Percentiles rank a stretch among this genome's conserved stretches.
Evolutionary conservation across 2,797 vertebrate genomes (phyloP).

Genomic region (Myioborus miniatus): DNA sequence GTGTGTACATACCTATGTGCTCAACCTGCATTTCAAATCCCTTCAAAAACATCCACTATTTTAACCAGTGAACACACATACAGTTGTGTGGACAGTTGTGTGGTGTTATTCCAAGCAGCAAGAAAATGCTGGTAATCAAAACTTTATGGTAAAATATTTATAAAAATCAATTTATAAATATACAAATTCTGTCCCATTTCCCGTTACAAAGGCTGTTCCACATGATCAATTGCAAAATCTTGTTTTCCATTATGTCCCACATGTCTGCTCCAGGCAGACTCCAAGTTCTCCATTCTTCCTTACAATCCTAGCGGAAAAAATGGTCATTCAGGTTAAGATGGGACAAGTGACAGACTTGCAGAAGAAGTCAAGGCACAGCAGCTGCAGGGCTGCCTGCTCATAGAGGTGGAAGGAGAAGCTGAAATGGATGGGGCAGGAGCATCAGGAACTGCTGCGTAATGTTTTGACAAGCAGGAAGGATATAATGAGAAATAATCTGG

Average conservation of each 20-base stretch:
- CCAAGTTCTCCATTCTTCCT: neutral
- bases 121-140: neutral
- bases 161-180: neutral
- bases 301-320: neutral
- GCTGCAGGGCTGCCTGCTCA: rapidly evolving
- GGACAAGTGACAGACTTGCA: neutral
- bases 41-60: neutral
- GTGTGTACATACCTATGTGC: neutral
- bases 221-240: neutral
- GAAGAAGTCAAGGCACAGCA: neutral
- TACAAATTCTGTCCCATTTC: neutral
- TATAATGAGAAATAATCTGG: neutral
- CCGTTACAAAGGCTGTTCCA: neutral
- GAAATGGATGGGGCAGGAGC: neutral
- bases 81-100: neutral
- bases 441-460: neutral
- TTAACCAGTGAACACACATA: neutral
- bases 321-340: neutral
- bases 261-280: neutral
- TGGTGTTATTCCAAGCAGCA: neutral
- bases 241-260: neutral
- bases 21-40: neutral
- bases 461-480: neutral
- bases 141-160: neutral
- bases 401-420: neutral